These are phyloP conservation scores for Bergia sp. DNA, from an alignment of 92 coral and sea anemone genomes.

Conservation along the genomic window DNA sequence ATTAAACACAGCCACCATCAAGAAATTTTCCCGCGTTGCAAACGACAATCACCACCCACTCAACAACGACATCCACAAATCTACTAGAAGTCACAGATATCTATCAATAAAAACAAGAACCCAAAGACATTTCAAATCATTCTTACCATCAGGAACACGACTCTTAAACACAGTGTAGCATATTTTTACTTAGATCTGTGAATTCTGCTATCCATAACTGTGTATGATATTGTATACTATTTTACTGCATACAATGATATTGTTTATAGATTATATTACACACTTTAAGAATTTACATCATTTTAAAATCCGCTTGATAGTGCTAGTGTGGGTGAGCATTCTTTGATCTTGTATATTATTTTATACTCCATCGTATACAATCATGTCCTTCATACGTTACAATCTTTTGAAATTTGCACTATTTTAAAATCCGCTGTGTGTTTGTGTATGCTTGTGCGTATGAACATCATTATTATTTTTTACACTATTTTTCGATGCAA, in stretches of 20 bases:
- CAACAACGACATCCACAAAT: background rate
- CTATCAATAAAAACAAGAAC: background rate
- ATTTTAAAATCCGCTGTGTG: background rate
- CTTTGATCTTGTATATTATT: background rate
- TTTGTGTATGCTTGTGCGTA: background rate
- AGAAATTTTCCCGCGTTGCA: background rate
- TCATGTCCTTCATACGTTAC: background rate
- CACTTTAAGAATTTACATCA: background rate
- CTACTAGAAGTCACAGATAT: background rate
- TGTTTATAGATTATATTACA: background rate
- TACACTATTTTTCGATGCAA: background rate
- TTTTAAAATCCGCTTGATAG: background rate
- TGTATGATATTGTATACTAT: background rate
- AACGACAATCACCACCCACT: background rate
- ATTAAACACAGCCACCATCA: background rate
- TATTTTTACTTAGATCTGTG: background rate
- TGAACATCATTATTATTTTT: background rate
- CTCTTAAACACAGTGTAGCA: background rate
- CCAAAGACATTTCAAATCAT: background rate
- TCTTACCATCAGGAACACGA: background rate
- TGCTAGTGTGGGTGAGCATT: background rate
- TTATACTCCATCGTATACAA: background rate
- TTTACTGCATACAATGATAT: background rate
- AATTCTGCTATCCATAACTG: background rate
- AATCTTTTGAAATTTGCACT: background rate